Base-by-base conservation (phyloP, 2,113 vertebrate genomes). In the Dicentrarchus labrax region DNA sequence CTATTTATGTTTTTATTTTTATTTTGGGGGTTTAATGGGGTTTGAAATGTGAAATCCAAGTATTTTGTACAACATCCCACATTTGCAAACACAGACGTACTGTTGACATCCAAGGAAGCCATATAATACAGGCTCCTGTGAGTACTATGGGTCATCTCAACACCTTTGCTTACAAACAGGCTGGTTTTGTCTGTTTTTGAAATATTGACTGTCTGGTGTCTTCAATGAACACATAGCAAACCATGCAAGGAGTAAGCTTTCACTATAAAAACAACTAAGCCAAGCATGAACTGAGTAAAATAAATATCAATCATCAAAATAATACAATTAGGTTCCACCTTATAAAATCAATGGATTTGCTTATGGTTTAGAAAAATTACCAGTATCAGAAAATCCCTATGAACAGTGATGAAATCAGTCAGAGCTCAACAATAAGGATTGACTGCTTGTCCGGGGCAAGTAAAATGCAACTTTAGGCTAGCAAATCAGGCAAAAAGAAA, bases 91-190 rank as follows among this genome's bases (percentile, higher is more conserved):
- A 43, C 57, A 39, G 22, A 70, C 2, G 4, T 8, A 21, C 22
- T 24, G 57, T 6, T 54, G 30, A 8, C 16, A 21, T 48, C n/a
- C 10, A 13, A 22, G 51, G 11, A 13, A 19, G 53, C n/a, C 47
- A n/a, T 30, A 68, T 16, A 9, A 66, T 9, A 50, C 15, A 56
- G 50, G 41, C 50, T 30, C 2, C 48, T 45, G 17, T 36, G 53
- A 15, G 64, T 53, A 41, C 21, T 41, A 24, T 39, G 54, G 48
- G 43, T 70, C 76, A 71, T 47, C 15, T 64, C 48, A 64, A 54
- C 38, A 72, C 38, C 22, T 66, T 24, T 48, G 19, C 48, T 56
- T 64, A 64, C 59, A 62, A 22, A 51, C 30, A 16, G 30, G 48
- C 36, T 24, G 12, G 60, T 30, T 62, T 53, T 16, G n/a, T 71